Evolutionary conservation across 1,140 invertebrate species (phyloP).

Genomic region (Cherax quadricarinatus): DNA sequence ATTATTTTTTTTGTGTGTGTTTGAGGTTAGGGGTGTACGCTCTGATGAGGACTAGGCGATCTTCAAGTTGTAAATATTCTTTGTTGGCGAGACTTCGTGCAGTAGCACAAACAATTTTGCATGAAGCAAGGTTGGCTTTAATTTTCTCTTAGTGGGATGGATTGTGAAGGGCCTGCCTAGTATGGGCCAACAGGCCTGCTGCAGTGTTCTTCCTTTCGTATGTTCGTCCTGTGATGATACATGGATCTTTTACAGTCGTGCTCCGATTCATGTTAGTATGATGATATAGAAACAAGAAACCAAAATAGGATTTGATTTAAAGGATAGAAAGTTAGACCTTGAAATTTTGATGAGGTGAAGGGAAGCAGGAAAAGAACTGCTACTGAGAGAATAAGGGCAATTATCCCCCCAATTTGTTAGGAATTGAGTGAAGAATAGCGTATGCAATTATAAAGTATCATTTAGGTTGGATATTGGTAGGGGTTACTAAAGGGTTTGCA

Average conservation of each 20-base stretch:
- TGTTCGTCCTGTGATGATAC: no score
- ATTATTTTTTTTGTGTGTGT: constrained; percentile 34
- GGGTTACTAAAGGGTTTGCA: constrained; percentile 33
- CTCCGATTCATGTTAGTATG: background rate
- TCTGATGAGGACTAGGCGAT: background rate
- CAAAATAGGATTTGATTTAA: background rate
- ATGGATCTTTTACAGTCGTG: background rate
- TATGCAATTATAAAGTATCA: constrained; percentile 6
- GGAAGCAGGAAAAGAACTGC: background rate
- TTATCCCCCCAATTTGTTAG: constrained; percentile 72
- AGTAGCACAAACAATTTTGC: background rate
- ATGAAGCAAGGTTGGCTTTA: background rate
- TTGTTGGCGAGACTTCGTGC: background rate
- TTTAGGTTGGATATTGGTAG: no score
- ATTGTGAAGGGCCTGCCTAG: no score
- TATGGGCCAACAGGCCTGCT: no score
- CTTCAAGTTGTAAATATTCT: background rate
- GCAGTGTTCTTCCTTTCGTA: no score
- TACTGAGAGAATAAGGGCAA: no score
- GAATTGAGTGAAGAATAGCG: constrained; percentile 73
- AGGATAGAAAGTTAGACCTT: background rate
- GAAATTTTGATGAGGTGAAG: background rate
- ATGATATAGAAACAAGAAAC: background rate
- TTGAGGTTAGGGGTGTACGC: background rate
- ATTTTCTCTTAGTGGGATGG: background rate